Evolutionary conservation across 2,797 vertebrate genomes (phyloP).

Genomic region (Synaphobranchus kaupii): DNA sequence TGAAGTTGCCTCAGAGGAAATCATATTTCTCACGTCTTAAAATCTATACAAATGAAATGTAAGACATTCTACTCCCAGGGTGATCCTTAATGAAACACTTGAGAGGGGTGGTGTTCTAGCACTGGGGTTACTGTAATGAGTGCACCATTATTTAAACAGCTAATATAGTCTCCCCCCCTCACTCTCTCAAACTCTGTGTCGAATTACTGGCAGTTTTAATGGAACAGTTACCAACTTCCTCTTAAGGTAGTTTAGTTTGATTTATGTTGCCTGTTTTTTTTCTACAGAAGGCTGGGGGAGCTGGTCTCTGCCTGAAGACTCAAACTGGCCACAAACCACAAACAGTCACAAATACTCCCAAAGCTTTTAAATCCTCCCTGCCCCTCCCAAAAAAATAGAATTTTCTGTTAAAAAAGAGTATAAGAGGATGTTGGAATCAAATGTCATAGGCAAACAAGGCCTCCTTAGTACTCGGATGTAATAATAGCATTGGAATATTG

Average conservation of each 20-base stretch:
- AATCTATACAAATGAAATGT: not conserved
- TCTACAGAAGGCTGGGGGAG: not conserved
- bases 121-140: not conserved
- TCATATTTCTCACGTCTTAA: not conserved
- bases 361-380: not conserved
- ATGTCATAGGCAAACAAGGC: not conserved
- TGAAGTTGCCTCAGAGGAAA: not conserved
- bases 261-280: not conserved
- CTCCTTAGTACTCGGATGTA: no score
- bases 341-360: not conserved
- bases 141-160: not conserved
- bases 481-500: no score
- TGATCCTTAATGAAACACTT: not conserved
- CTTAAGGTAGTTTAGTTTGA: not conserved
- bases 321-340: not conserved
- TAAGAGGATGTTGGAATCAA: not conserved
- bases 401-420: not conserved
- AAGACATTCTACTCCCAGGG: not conserved
- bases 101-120: not conserved
- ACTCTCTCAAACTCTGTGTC: not conserved
- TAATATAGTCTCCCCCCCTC: not conserved
- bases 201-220: not conserved
- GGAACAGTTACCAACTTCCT: not conserved
- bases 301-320: not conserved
- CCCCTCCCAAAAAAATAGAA: not conserved